phyloP scores from a whole-genome alignment of 1,140 invertebrate genomes.

The Sinella curviseta region DNA sequence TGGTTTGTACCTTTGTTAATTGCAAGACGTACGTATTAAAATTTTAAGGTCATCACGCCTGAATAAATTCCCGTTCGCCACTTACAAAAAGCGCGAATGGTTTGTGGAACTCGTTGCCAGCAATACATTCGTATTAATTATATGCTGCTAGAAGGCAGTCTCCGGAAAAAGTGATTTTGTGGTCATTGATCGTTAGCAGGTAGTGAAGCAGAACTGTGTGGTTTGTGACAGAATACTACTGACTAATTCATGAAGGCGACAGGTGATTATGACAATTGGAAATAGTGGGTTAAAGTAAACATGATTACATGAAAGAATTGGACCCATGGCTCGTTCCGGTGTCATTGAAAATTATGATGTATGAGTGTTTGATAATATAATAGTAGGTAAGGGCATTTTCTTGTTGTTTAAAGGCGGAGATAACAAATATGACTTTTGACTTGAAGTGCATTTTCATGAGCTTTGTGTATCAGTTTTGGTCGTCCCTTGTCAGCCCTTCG shows the following conservation, averaged over 20 bases:
- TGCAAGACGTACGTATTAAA: too few species aligned
- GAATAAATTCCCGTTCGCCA: too few species aligned
- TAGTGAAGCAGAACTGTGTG: not conserved
- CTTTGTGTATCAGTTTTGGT: not conserved
- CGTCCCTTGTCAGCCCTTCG: not conserved
- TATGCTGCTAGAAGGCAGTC: too few species aligned
- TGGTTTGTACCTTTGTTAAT: too few species aligned
- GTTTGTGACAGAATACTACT: too few species aligned
- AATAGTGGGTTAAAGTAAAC: not conserved
- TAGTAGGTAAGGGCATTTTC: too few species aligned
- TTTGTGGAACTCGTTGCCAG: too few species aligned
- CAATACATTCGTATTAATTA: too few species aligned
- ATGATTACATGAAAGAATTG: too few species aligned
- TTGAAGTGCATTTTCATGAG: not conserved
- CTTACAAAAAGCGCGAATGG: too few species aligned
- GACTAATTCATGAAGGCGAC: not conserved
- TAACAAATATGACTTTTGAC: conserved; percentile 13
- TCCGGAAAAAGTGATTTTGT: not conserved
- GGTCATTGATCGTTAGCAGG: not conserved
- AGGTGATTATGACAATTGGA: not conserved
- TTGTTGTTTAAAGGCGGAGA: not conserved
- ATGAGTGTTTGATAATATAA: not conserved
- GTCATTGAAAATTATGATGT: not conserved
- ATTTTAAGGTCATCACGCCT: too few species aligned
- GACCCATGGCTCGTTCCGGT: not conserved